These are phyloP conservation scores for Zygogramma bicolorata DNA, from an alignment of 2,888 invertebrate genomes.

Conservation along the genomic window DNA sequence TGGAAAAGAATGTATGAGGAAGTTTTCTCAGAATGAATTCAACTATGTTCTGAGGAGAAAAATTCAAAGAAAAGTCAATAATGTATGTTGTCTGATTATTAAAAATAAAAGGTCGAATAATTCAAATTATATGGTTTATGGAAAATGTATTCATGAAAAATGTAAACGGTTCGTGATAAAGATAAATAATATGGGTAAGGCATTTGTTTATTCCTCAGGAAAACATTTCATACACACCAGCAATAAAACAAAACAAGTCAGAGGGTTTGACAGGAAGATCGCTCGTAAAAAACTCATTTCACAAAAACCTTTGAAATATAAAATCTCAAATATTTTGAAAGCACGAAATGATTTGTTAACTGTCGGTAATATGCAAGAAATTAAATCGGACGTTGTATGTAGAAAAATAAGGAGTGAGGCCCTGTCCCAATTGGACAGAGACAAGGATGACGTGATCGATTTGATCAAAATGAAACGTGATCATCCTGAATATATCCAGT, in stretches of 20 bases:
- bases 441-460: too few relatives aligned
- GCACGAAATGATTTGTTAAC: neutral
- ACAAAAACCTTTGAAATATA: conserved; percentile 16
- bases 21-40: neutral
- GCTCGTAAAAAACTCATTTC: neutral
- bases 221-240: neutral
- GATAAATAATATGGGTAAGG: too few relatives aligned
- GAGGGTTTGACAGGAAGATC: neutral
- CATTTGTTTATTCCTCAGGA: neutral
- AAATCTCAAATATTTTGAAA: conserved; percentile 3
- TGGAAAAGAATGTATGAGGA: neutral
- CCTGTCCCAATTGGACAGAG: conserved; percentile 35
- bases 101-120: neutral
- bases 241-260: neutral
- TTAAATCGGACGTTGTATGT: too few relatives aligned
- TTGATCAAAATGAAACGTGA: too few relatives aligned
- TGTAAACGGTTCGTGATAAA: neutral
- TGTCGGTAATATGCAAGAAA: conserved; percentile 22
- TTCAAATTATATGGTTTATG: neutral
- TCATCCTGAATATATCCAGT: too few relatives aligned
- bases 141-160: neutral
- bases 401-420: conserved; percentile 33
- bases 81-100: too few relatives aligned
- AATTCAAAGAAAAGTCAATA: neutral
- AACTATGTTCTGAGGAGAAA: neutral